Evolutionary conservation across 2,888 invertebrate genomes (phyloP).

Genomic region (Coenonympha glycerion): DNA sequence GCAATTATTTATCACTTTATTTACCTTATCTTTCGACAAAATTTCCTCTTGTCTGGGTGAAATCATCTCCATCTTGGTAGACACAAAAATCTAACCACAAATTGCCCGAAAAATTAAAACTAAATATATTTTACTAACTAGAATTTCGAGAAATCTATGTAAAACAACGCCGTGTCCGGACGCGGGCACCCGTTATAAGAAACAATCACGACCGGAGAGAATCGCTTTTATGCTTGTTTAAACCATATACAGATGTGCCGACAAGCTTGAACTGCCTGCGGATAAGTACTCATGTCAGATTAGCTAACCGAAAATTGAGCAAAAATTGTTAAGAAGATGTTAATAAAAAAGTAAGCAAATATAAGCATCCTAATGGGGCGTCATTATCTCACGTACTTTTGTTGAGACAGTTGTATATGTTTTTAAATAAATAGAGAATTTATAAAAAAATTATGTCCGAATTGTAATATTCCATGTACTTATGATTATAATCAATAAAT

Average conservation of each 20-base stretch:
- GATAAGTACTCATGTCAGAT: too few relatives aligned
- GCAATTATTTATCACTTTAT: background rate
- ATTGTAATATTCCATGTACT: too few relatives aligned
- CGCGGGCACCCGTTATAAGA: background rate
- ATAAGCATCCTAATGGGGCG: too few relatives aligned
- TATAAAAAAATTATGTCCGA: too few relatives aligned
- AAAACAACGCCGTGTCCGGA: background rate
- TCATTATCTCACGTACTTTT: too few relatives aligned
- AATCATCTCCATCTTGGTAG: constrained; percentile 1
- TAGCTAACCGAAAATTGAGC: too few relatives aligned
- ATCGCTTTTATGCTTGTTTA: background rate
- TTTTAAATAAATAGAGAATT: too few relatives aligned
- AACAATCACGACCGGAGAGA: background rate
- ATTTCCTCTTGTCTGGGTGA: background rate
- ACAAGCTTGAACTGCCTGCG: background rate
- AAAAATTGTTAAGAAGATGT: too few relatives aligned
- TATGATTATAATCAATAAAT: too few relatives aligned
- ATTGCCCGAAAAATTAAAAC: background rate
- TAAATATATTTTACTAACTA: background rate
- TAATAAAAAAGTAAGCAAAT: too few relatives aligned
- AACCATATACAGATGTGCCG: background rate
- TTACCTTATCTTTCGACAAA: background rate
- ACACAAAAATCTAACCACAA: background rate
- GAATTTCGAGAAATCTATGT: background rate
- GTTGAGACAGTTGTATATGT: too few relatives aligned